Base-by-base conservation (phyloP, 2,888 invertebrate species). In the Aporophyla nigra region DNA sequence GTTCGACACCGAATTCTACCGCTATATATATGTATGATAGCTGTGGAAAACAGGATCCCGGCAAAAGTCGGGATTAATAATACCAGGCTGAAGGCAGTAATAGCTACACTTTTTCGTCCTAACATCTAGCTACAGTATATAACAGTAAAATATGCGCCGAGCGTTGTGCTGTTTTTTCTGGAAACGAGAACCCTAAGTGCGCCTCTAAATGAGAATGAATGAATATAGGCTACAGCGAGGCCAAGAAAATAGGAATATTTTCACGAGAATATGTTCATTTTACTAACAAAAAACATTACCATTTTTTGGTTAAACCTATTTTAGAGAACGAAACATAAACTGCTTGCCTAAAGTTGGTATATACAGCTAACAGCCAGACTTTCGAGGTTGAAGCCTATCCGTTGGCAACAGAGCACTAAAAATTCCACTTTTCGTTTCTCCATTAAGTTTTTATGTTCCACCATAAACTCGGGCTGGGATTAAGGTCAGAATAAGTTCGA, bases 381-480 rank as follows among this genome's bases (percentile, higher is more conserved):
- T 83, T 77, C 84, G 84, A 83, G 84, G 84, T 84, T 83, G 76
- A 61, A 65, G 62, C 84, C 53, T 80, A 63, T 63, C 61, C 74
- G 68, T 69, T 72, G 66, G 67, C 53, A 70, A 82, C 71, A 63
- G 40, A 71, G 56, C 74, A 74, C 82, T 84, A 84, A 84, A 84
- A 84, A 78, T 71, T 78, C 82, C 61, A 67, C 78, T 75, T 84
- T 84, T 78, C 82, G 72, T 73, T 74, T 74, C 49, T 78, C 84
- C 83, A 85, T 87, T 78, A 83, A 79, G 68, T 77, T 85, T 87
- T 87, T 86, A 84, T 86, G 75, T 63, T 79, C 62, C 69, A 58
- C 82, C 82, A 80, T 86, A 87, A 87, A 87, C 67, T 68, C 76
- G 46, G 67, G 56, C 65, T 49, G 77, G 70, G 76, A 82, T 86